Evolutionary conservation across 92 coral and sea anemone genomes (phyloP), one percentile per base, ranked within the genome.

Genomic region (Porites divaricata): DNA sequence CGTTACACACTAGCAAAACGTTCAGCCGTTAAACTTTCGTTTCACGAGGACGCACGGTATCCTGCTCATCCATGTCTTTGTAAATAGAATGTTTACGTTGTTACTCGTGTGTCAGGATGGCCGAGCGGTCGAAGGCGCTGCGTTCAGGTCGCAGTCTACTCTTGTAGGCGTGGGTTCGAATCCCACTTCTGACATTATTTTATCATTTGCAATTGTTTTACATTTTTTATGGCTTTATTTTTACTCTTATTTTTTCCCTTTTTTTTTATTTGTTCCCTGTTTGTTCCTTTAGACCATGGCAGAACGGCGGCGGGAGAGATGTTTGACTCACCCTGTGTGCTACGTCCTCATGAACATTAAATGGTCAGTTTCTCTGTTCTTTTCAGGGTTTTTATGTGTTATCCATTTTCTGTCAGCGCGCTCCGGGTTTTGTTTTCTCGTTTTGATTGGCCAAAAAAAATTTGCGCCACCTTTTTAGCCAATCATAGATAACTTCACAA

Each of bases 91-190:
- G 45, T 35, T 35, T 35, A 35, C 0, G 45, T 6, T 35, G 45
- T 35, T 6, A 35, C 45, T 35, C 45, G 0, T 35, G 6, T 35
- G 98, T 95, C 98, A 95, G 98, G 98, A 95, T 95, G 98, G 98
- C 98, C 97, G 98, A 95, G 98, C 97, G 97, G 98, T 95, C 98
- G 93, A 95, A 95, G 98, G 98, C 98, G 98, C 98, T 95, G 98
- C 98, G 98, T 95, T 95, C 98, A 95, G 95, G 98, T 95, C 97
- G 97, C 98, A 95, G 98, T 95, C 98, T 91, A 92, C 97, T 93
- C 89, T 74, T 91, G 95, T 89, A 91, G 98, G 98, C 98, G 98
- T 95, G 98, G 98, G 98, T 95, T 95, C 97, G 98, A 93, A 95
- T 95, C 97, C 98, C 97, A 95, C 95, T 95, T 80, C 98, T 95